Conservation (phyloP, 2,888 invertebrate species). For the Acleris cristana region DNA sequence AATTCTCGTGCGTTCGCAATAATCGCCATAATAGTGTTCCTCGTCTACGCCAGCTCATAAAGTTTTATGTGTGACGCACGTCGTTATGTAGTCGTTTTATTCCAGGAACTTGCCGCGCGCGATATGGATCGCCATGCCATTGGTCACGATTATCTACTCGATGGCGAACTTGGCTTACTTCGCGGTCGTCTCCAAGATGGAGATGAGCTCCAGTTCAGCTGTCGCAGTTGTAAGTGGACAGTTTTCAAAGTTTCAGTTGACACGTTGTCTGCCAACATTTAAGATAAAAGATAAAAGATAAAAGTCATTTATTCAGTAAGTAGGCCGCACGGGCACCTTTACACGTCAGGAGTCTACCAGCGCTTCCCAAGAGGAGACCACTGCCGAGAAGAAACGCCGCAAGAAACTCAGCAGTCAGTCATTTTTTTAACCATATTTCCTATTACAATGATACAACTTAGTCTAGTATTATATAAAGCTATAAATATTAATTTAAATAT, state of each 20-base stretch:
- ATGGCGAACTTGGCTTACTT: conserved; percentile 96
- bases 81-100: conserved; percentile 43
- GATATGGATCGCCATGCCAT: conserved; percentile 96
- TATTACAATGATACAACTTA: too few species aligned
- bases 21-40: neutral
- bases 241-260: neutral
- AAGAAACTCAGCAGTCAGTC: too few species aligned
- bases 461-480: too few species aligned
- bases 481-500: too few species aligned
- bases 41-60: conserved; percentile 13
- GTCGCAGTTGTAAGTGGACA: conserved; percentile 90
- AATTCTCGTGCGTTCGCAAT: conserved; percentile 5
- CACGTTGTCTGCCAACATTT: neutral
- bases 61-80: conserved; percentile 22
- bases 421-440: too few species aligned
- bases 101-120: conserved; percentile 95
- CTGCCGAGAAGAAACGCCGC: too few species aligned
- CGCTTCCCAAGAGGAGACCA: too few species aligned
- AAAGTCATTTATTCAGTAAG: too few species aligned
- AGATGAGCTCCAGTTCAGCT: conserved; percentile 92
- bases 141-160: conserved; percentile 95
- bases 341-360: too few species aligned
- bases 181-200: conserved; percentile 91
- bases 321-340: too few species aligned
- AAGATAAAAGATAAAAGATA: too few species aligned